Evolutionary conservation across 2,797 vertebrate species (phyloP).

Genomic region (Leptatherina wallacei): DNA sequence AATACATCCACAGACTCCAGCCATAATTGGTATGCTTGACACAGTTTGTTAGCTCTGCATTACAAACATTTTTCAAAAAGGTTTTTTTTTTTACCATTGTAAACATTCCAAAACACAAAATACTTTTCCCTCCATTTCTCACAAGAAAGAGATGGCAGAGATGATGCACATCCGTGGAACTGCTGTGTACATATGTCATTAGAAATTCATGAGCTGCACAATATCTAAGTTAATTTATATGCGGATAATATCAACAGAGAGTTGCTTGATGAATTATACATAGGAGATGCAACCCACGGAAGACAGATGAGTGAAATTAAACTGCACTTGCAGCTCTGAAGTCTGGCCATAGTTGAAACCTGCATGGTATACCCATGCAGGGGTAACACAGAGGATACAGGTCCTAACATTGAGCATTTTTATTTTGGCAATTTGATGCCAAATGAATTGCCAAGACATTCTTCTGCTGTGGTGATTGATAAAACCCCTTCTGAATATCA

Average conservation of each 20-base stretch:
- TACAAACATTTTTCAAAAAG: slow-evolving; percentile 31
- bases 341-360: slow-evolving; percentile 46
- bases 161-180: slow-evolving; percentile 50
- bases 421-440: slow-evolving; percentile 41
- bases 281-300: slow-evolving; percentile 70
- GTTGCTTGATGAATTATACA: slow-evolving; percentile 79
- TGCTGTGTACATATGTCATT: slow-evolving; percentile 56
- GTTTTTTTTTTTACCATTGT: slow-evolving; percentile 26
- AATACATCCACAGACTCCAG: slow-evolving; percentile 37
- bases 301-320: slow-evolving; percentile 75
- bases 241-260: slow-evolving; percentile 73
- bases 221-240: slow-evolving; percentile 76
- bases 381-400: slow-evolving; percentile 47
- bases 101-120: slow-evolving; percentile 43
- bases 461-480: slow-evolving; percentile 1
- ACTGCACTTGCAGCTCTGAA: slow-evolving; percentile 55
- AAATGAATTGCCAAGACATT: slow-evolving; percentile 23
- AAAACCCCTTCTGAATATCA: neutral
- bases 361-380: slow-evolving; percentile 27
- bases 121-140: slow-evolving; percentile 48
- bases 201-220: slow-evolving; percentile 76
- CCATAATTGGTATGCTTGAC: slow-evolving; percentile 48
- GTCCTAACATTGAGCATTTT: slow-evolving; percentile 40
- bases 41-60: slow-evolving; percentile 35
- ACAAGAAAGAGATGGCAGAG: slow-evolving; percentile 31